These are phyloP conservation scores for Decapterus maruadsi DNA, from an alignment of 2,797 vertebrate species.

Conservation along the genomic window DNA sequence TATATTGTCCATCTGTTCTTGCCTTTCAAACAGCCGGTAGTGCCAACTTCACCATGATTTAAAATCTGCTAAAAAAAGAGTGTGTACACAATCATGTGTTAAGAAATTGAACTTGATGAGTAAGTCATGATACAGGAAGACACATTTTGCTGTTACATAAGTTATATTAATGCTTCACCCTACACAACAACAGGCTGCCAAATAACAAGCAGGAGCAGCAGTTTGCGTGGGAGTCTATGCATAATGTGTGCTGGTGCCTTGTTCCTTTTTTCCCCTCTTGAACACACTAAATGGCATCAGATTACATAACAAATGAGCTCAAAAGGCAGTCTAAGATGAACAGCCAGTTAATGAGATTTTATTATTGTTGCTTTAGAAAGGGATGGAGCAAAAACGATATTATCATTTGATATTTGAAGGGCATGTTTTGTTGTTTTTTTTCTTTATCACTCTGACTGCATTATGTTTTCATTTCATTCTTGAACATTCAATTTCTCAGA, in stretches of 20 bases:
- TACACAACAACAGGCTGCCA: slow-evolving; percentile 37
- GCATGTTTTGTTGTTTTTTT: slow-evolving; percentile 21
- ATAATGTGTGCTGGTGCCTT: slow-evolving; percentile 34
- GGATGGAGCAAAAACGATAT: slow-evolving; percentile 28
- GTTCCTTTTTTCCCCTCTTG: slow-evolving; percentile 45
- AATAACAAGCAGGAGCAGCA: slow-evolving; percentile 33
- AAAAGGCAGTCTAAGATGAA: slow-evolving; percentile 31
- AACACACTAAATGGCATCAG: slow-evolving; percentile 32
- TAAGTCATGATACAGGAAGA: slow-evolving; percentile 10
- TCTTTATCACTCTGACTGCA: not conserved
- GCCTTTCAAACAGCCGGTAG: not conserved
- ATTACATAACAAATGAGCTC: slow-evolving; percentile 34
- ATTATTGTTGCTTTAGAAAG: slow-evolving; percentile 45
- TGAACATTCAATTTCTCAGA: too few relatives aligned
- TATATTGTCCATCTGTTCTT: not conserved
- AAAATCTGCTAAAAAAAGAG: slow-evolving; percentile 8
- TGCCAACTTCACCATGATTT: not conserved
- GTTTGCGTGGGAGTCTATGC: slow-evolving; percentile 44
- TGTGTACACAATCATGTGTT: not conserved
- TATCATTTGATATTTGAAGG: slow-evolving; percentile 40
- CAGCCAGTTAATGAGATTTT: slow-evolving; percentile 39
- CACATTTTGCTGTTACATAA: slow-evolving; percentile 25
- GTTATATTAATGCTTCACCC: slow-evolving; percentile 19
- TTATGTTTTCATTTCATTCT: too few relatives aligned
- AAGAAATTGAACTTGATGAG: slow-evolving; percentile 16